A percentile compares a stretch with the other conserved stretches of the same genome.
phyloP scores from a whole-genome alignment of 2,888 invertebrate genomes.

The Notocelia uddmanniana region DNA sequence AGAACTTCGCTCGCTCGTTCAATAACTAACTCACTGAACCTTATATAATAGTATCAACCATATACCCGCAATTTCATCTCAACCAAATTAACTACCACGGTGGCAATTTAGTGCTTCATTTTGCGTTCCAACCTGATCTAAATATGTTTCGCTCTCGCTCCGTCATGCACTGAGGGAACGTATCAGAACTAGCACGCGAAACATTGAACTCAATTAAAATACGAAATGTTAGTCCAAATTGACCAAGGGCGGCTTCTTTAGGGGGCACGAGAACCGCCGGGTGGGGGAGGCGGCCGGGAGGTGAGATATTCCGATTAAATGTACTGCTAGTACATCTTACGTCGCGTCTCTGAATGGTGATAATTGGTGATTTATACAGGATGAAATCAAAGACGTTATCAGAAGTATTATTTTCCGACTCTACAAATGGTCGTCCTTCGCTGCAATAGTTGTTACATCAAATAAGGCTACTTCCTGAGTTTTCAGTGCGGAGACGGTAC shows the following conservation, averaged over 20 bases:
- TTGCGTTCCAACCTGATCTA: neutral
- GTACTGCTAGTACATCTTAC: neutral
- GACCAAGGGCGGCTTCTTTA: neutral
- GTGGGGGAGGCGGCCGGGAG: neutral
- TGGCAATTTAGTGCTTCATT: neutral
- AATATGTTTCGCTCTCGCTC: neutral
- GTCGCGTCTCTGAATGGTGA: no score
- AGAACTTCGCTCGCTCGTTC: no score
- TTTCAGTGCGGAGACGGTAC: no score
- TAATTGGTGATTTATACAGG: no score
- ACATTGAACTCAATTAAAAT: neutral
- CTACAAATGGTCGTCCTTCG: no score
- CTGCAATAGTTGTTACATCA: no score
- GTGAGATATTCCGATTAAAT: constrained; percentile 21
- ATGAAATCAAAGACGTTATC: no score
- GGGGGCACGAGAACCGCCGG: neutral
- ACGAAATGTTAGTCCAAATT: neutral
- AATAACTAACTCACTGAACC: no score
- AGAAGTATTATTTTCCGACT: no score
- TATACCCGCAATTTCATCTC: constrained; percentile 12
- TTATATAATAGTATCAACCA: constrained; percentile 1
- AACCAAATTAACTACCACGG: constrained; percentile 11
- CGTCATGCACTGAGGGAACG: neutral
- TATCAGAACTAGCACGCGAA: neutral
- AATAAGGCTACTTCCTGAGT: no score